Base-by-base conservation (phyloP, 2,797 vertebrate genomes). In the Hydrophis major region DNA sequence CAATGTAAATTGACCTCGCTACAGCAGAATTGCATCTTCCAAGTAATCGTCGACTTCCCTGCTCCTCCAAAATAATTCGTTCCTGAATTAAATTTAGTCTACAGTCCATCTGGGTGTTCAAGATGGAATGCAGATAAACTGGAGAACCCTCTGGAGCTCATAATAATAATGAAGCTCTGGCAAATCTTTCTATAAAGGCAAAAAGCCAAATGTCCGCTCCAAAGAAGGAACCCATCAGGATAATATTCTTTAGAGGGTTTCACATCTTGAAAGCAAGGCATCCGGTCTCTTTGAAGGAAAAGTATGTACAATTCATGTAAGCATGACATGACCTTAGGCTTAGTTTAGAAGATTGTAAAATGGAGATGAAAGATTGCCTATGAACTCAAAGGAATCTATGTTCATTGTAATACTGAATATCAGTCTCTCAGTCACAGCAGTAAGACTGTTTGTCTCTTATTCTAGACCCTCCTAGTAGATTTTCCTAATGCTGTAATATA, bases 81-180 rank as follows among this genome's bases (percentile, higher is more conserved):
- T 94, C 89, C 28, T 88, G 66, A 92, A 37, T 94, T 89, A 94
- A 90, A 94, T 91, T 83, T 92, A 91, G 89, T 92, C 89, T 90
- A 69, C 89, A 66, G 91, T 94, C 89, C 89, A 94, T 89, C 74
- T 59, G 69, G 37, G 55, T 89, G 50, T 55, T 89, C 50, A 78
- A 47, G 37, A 47, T 83, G 37, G 37, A 83, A 83, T 53, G 89
- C 91, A 94, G 87, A 91, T 90, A 91, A 94, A 91, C 69, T 86
- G 89, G 37, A 42, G 89, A 91, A 66, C 69, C 42, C 87, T 91
- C 91, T 90, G 89, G 59, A 57, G 88, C 89, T 92, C 89, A 86
- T 94, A 92, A 91, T 94, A 92, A 91, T n/a, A 89, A 42, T 87
- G 83, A 78, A 87, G 53, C n/a, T 86, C 88, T 57, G 56, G 53